Base-by-base conservation (phyloP, 1,140 invertebrate genomes). In the Cyclargus thomasi region DNA sequence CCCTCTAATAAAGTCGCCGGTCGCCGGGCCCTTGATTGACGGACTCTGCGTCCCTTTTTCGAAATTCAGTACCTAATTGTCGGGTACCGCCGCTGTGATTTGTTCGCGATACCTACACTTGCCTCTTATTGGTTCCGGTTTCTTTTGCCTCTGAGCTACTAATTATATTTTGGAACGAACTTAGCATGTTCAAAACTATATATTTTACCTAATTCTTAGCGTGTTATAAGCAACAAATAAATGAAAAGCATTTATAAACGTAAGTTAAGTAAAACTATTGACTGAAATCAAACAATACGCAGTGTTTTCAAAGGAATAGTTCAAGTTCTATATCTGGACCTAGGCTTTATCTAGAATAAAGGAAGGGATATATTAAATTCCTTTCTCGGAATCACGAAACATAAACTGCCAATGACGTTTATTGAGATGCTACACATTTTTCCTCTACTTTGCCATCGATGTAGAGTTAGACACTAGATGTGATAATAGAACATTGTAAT, bases 61-160 rank as follows among this genome's bases (percentile, higher is more conserved):
- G 76, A 82, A 82, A 81, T 78, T 68, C 73, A 81, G 72, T 75
- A 80, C 79, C 76, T 82, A 81, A 80, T 75, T 80, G 76, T 79
- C 78, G 81, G 78, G 78, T 83, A 86, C 80, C 84, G 76, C 70
- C 74, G 76, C 82, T 68, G 83, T 90, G 87, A 88, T 90, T 90
- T 88, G 85, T 78, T 80, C 71, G 78, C 76, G 77, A 78, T 81
- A 76, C 74, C 71, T 66, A 67, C 70, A 69, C 70, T 72, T 76
- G 71, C 72, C 64, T 64, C 39, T 39, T 62, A 70, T 64, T 65
- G 66, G 66, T 67, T 62, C 14, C 14, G 10, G 39, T 47, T 47
- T 47, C 39, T 47, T 47, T 47, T 16, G 39, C 39, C 39, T 47
- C 39, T 2, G 39, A 8, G 10, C 10, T 8, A 11, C 1, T 8